phyloP scores from a whole-genome alignment of 30 jellyfish, hydroid and myxozoan genomes.

The Turritopsis dohrnii region DNA sequence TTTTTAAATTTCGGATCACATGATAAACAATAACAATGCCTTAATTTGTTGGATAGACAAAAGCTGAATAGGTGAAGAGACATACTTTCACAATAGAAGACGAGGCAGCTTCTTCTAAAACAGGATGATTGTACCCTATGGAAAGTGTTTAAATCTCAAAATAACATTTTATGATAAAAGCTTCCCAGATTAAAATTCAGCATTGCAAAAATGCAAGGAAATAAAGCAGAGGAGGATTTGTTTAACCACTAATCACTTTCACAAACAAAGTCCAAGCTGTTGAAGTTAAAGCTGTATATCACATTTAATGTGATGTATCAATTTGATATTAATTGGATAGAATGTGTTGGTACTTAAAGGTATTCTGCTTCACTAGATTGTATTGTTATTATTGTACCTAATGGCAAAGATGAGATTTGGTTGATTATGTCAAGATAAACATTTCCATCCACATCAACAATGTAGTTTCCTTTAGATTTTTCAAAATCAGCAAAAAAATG shows the following conservation, averaged over 20 bases:
- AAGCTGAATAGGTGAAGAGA: background rate
- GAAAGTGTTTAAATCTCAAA: background rate
- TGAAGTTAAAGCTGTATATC: too few species aligned
- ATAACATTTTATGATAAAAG: too few species aligned
- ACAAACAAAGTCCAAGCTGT: too few species aligned
- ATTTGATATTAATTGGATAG: too few species aligned
- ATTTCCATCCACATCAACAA: slow-evolving; percentile 96
- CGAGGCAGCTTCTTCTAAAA: slow-evolving; percentile 49
- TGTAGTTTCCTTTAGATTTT: slow-evolving; percentile 77
- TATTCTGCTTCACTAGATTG: too few species aligned
- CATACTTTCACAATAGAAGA: slow-evolving; percentile 63
- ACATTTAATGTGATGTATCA: too few species aligned
- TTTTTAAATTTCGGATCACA: too few species aligned
- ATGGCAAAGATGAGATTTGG: slow-evolving; percentile 84
- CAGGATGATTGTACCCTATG: slow-evolving; percentile 83
- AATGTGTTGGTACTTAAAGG: too few species aligned
- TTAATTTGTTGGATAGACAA: background rate
- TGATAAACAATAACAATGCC: background rate
- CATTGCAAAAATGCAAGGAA: too few species aligned
- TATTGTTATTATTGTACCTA: slow-evolving; percentile 64
- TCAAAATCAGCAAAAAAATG: slow-evolving; percentile 70
- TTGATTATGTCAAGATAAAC: slow-evolving; percentile 57
- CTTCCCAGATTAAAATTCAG: too few species aligned
- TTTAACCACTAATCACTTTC: too few species aligned
- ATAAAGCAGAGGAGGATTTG: too few species aligned